phyloP scores from a whole-genome alignment of 2,113 vertebrate genomes.

The Bos javanicus region DNA sequence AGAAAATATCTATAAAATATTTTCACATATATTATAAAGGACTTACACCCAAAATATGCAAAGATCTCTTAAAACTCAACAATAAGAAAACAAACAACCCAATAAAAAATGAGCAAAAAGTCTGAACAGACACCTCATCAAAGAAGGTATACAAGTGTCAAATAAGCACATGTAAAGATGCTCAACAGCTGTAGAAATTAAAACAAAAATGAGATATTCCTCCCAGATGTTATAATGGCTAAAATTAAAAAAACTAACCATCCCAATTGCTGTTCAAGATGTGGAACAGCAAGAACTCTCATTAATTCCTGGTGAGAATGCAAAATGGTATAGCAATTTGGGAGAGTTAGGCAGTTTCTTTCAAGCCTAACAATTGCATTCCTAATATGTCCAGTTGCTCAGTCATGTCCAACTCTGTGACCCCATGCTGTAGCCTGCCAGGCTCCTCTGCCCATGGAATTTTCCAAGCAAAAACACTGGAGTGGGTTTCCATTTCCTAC shows the following conservation, averaged over 20 bases:
- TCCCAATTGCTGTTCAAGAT: not conserved
- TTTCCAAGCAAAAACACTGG: not conserved
- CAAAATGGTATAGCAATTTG: not conserved
- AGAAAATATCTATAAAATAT: not conserved
- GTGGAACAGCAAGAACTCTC: not conserved
- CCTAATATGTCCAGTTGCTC: not conserved
- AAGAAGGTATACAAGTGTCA: not conserved
- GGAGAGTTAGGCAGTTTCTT: not conserved
- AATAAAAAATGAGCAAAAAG: not conserved
- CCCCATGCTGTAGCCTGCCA: not conserved
- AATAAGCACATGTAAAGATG: not conserved
- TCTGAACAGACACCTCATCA: not conserved
- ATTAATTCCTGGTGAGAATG: not conserved
- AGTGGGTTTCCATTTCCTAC: not conserved
- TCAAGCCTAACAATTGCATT: not conserved
- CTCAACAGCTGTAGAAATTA: not conserved
- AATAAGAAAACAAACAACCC: not conserved
- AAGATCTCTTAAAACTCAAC: not conserved
- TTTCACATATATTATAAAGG: not conserved
- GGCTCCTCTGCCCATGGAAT: not conserved
- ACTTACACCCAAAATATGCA: not conserved
- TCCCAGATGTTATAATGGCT: not conserved
- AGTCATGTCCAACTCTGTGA: not conserved
- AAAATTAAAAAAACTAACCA: not conserved
- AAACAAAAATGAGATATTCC: not conserved